A percentile compares a stretch with the other conserved stretches of the same genome.
phyloP scores from a whole-genome alignment of 2,797 vertebrate genomes.

The Novumbra hubbsi region DNA sequence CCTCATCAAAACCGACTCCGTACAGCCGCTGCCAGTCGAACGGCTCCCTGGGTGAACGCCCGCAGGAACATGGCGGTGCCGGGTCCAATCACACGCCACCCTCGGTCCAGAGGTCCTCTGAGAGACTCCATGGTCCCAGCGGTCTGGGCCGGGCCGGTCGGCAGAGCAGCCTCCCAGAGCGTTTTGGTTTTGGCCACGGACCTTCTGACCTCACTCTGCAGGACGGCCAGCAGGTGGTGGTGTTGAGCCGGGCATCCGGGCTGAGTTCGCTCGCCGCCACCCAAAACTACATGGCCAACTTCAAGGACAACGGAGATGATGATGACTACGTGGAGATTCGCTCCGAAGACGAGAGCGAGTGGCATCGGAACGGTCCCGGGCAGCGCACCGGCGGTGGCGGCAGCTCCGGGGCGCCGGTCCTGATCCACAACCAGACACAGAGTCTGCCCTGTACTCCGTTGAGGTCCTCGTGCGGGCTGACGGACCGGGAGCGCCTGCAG shows the following conservation, averaged over 20 bases:
- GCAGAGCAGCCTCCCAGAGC: slow-evolving; percentile 77
- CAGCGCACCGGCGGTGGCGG: slow-evolving; percentile 22
- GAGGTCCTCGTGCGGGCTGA: slow-evolving; percentile 61
- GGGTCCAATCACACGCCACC: slow-evolving; percentile 51
- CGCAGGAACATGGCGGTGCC: slow-evolving; percentile 56
- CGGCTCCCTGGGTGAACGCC: slow-evolving; percentile 72
- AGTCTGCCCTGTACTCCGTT: slow-evolving; percentile 72
- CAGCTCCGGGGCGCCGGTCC: slow-evolving; percentile 28
- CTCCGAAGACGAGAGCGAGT: slow-evolving; percentile 87
- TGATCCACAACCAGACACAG: slow-evolving; percentile 52
- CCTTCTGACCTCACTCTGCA: slow-evolving; percentile 85
- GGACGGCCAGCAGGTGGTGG: slow-evolving; percentile 89
- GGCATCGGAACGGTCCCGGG: slow-evolving; percentile 8
- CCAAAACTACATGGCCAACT: slow-evolving; percentile 94
- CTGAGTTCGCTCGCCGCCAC: slow-evolving; percentile 84
- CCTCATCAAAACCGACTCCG: slow-evolving; percentile 65
- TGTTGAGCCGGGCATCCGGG: slow-evolving; percentile 79
- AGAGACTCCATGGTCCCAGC: slow-evolving; percentile 38
- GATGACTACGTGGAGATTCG: slow-evolving; percentile 97
- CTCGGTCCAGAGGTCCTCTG: slow-evolving; percentile 27
- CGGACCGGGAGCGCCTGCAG: slow-evolving; percentile 80
- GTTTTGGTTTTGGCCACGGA: slow-evolving; percentile 56
- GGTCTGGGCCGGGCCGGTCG: slow-evolving; percentile 58
- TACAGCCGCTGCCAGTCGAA: slow-evolving; percentile 76
- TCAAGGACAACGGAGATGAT: slow-evolving; percentile 88